Evolutionary conservation across 2,888 invertebrate genomes (phyloP).

Genomic region (Himalopsyche tibetana): DNA sequence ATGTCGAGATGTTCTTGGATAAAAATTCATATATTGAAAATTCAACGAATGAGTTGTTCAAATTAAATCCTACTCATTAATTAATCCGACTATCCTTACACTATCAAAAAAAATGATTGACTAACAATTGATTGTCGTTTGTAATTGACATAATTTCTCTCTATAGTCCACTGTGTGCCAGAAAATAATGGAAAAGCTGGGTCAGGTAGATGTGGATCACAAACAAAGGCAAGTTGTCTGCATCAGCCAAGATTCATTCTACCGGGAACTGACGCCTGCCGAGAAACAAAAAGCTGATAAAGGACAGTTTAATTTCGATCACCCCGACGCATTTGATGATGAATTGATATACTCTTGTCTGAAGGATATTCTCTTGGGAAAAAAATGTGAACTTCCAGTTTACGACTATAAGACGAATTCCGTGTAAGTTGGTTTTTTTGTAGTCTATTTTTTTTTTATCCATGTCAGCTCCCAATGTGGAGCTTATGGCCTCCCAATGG

Average conservation of each 20-base stretch:
- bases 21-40: no score
- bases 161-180: constrained; percentile 97
- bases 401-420: constrained; percentile 96
- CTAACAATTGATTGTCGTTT: neutral
- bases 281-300: constrained; percentile 90
- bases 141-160: neutral
- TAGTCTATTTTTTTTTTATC: no score
- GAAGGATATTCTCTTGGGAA: constrained; percentile 88
- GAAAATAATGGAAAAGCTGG: constrained; percentile 96
- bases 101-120: no score
- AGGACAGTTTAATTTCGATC: constrained; percentile 98
- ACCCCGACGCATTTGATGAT: constrained; percentile 98
- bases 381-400: constrained; percentile 91
- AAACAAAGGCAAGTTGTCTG: constrained; percentile 93
- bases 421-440: constrained; percentile 78
- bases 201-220: constrained; percentile 93
- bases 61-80: no score
- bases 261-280: constrained; percentile 87
- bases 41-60: no score
- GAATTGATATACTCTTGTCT: constrained; percentile 88
- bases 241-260: constrained; percentile 98
- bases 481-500: no score
- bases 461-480: no score
- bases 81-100: no score
- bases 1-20: no score